Base-by-base conservation (phyloP, 2,113 vertebrate genomes). In the Brachypodius melanocephalos region DNA sequence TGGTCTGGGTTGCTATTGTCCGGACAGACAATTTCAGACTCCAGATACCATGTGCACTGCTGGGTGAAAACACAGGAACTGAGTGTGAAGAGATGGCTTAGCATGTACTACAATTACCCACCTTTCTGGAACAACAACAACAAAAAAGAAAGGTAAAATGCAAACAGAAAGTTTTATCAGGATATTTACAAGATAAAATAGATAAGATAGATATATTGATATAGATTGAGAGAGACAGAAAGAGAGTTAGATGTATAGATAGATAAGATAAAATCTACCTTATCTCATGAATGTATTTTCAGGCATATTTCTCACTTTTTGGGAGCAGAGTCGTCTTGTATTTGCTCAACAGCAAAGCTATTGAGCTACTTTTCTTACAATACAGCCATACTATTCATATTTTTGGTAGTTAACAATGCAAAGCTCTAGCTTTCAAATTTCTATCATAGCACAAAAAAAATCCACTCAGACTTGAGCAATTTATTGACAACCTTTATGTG, bases 151-250 rank as follows among this genome's bases (percentile, higher is more conserved):
- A 45, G 3, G 10, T 10, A 62, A 77, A 69, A 52, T 28, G 6
- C 28, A 81, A 88, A 85, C 19, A 67, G 7, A 78, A 68, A 46
- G 3, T 51, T 85, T 75, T 67, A 67, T 55, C 68, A 67, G 38
- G 26, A 48, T 59, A 22, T 5, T 38, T 13, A 5, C 26, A 61
- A 78, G 24, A 76, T 9, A 58, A 91, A 87, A 49, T 8, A 75
- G 10, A 2, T 65, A 63, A 63, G 40, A n/a, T 14, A 29, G 10
- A 85, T 43, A 42, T 8, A 75, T 14, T 67, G 31, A 13, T 58
- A 13, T 5, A 49, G 18, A n/a, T 13, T 0, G 0, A 72, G 13
- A 51, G 14, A n/a, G 38, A 31, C 1, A 31, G 38, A 57, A 34
- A 20, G 32, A 34, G 5, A 34, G 20, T 3, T 67, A 43, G 26